Base-by-base conservation (phyloP, 1,140 invertebrate species). In the Oedothorax gibbosus region DNA sequence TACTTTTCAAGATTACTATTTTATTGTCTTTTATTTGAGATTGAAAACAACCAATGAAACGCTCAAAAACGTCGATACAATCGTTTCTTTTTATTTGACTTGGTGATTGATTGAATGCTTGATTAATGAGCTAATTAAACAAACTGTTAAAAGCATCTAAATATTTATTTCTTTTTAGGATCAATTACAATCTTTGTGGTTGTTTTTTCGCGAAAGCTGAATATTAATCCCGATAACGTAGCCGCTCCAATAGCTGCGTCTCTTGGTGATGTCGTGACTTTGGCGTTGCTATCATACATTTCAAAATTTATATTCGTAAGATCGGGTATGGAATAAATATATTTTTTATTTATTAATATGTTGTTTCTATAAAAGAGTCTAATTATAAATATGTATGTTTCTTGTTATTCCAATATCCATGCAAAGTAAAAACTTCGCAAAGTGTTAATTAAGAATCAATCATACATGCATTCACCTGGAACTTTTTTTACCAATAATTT, bases 171-270 rank as follows among this genome's bases (percentile, higher is more conserved):
- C 20, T 57, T 71, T 78, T 10, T n/a, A 97, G 96, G 95, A 87
- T 90, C 95, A 64, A 92, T 98, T 56, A 97, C 97, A 93, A 94
- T 97, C 56, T 92, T 92, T 54, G 94, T 96, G 2, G 94, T 96
- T 86, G 89, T 96, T 7, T 89, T 94, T 64, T 96, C 95, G 7
- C 92, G 93, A 86, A 85, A 79, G 50, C 21, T 78, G 2, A 83
- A 85, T 12, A 68, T 88, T 20, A 85, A 88, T 66, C 97, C 98
- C n/a, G 98, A 99, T 89, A 99, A 99, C 90, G 94, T 99, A 68
- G 97, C 98, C 7, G 99, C 97, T 68, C 98, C 98, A 14, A 97
- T 99, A 87, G 97, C 97, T 60, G 97, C 98, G 5, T 97, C 96
- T 89, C 91, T 99, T 53, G 97, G 97, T 21, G 97, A 99, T 91